phyloP scores from a whole-genome alignment of 2,888 invertebrate species.

The Anoplius nigerrimus region DNA sequence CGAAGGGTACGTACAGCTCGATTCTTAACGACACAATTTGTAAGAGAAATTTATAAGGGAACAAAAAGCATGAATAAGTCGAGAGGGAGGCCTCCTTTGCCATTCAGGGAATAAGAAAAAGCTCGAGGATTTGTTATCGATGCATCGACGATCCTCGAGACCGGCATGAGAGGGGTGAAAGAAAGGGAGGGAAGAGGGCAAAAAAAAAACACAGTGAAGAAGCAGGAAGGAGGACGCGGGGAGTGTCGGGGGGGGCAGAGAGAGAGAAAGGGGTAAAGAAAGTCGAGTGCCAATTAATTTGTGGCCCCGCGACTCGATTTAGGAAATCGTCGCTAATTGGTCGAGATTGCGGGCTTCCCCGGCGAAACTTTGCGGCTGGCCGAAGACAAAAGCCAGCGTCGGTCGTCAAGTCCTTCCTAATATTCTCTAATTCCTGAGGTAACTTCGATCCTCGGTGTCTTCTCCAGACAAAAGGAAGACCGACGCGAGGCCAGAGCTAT shows the following conservation, averaged over 20 bases:
- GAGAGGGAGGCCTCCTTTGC: too few species aligned
- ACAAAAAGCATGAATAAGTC: too few species aligned
- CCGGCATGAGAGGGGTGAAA: neutral
- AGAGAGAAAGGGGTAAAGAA: conserved; percentile 29
- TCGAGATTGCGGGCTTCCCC: conserved; percentile 50
- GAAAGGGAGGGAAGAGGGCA: neutral
- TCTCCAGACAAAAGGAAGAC: conserved; percentile 37
- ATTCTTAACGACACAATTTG: too few species aligned
- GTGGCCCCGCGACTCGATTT: conserved; percentile 51
- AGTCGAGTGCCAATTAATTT: conserved; percentile 58
- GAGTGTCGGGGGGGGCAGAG: neutral
- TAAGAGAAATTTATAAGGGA: too few species aligned
- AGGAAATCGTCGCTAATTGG: conserved; percentile 58
- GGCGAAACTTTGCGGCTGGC: conserved; percentile 46
- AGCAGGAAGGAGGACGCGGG: neutral
- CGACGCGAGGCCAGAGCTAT: neutral
- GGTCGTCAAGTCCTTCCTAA: conserved; percentile 43
- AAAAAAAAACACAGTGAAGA: neutral
- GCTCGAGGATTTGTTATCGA: too few species aligned
- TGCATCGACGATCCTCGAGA: neutral
- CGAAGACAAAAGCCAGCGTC: conserved; percentile 52
- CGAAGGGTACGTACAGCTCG: too few species aligned
- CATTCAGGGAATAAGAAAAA: too few species aligned
- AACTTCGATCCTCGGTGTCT: conserved; percentile 30
- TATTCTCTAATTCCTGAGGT: conserved; percentile 45